Evolutionary conservation across 2,888 invertebrate genomes (phyloP).

Genomic region (Nebria salina): DNA sequence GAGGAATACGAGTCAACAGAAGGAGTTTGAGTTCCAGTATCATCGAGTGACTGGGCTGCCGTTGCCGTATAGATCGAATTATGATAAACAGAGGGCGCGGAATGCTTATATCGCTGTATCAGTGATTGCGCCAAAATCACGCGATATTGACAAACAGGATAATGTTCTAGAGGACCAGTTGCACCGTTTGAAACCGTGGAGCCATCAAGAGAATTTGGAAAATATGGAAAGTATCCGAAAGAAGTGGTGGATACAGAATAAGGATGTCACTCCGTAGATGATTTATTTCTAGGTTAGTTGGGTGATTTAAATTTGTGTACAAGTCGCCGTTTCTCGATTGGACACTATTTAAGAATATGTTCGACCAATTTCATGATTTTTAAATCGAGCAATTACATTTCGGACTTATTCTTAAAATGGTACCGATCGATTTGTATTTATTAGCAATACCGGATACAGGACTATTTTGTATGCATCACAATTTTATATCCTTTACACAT

Average conservation of each 20-base stretch:
- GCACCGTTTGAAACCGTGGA: slow-evolving; percentile 61
- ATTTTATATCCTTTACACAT: slow-evolving; percentile 41
- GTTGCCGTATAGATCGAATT: slow-evolving; percentile 52
- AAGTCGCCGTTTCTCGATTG: slow-evolving; percentile 25
- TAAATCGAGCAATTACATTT: neutral
- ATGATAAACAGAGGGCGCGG: slow-evolving; percentile 56
- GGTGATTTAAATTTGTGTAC: slow-evolving; percentile 46
- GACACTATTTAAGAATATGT: neutral
- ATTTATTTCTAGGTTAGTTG: neutral
- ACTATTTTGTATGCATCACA: slow-evolving; percentile 37
- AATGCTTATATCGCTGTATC: slow-evolving; percentile 62
- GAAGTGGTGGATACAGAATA: slow-evolving; percentile 55
- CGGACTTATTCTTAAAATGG: neutral
- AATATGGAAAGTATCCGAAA: slow-evolving; percentile 58
- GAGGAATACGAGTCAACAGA: neutral
- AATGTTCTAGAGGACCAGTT: slow-evolving; percentile 59
- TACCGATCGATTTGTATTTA: neutral
- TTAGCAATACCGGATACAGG: slow-evolving; percentile 36
- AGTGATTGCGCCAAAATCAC: slow-evolving; percentile 59
- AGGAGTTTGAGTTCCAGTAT: slow-evolving; percentile 57
- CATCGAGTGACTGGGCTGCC: slow-evolving; percentile 61
- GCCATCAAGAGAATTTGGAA: slow-evolving; percentile 57
- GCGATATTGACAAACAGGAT: slow-evolving; percentile 54
- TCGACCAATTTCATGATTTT: neutral
- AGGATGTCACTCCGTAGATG: neutral